Evolutionary conservation across 2,888 invertebrate genomes (phyloP).

Genomic region (Hypercompe scribonia): DNA sequence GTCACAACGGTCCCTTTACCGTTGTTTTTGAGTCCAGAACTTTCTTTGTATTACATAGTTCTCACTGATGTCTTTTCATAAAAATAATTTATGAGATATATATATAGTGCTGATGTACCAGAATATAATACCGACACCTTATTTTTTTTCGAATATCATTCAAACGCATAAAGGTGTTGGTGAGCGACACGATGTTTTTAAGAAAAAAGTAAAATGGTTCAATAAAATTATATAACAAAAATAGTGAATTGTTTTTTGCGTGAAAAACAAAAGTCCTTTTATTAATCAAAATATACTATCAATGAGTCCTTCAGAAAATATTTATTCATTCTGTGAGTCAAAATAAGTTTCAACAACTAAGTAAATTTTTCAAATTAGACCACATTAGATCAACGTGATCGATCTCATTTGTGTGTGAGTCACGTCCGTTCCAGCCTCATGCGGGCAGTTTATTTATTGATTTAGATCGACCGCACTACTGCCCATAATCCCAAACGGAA

Average conservation of each 20-base stretch:
- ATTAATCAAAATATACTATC: too few relatives aligned
- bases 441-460: conserved; percentile 60
- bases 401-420: conserved; percentile 46
- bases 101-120: too few relatives aligned
- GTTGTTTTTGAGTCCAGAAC: neutral
- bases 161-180: too few relatives aligned
- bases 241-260: too few relatives aligned
- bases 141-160: neutral
- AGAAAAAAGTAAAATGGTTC: too few relatives aligned
- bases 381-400: conserved; percentile 31
- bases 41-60: neutral
- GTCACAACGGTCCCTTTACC: neutral
- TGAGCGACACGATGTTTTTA: too few relatives aligned
- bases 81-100: neutral
- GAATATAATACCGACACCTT: too few relatives aligned
- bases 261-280: too few relatives aligned
- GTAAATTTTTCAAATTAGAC: conserved; percentile 28
- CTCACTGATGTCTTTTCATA: neutral
- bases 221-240: too few relatives aligned
- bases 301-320: too few relatives aligned
- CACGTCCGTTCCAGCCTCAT: conserved; percentile 54
- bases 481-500: conserved; percentile 37
- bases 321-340: too few relatives aligned
- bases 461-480: conserved; percentile 37
- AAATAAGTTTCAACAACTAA: neutral